Evolutionary conservation across 1,140 invertebrate species (phyloP).

Genomic region (Acromyrmex heyeri): DNA sequence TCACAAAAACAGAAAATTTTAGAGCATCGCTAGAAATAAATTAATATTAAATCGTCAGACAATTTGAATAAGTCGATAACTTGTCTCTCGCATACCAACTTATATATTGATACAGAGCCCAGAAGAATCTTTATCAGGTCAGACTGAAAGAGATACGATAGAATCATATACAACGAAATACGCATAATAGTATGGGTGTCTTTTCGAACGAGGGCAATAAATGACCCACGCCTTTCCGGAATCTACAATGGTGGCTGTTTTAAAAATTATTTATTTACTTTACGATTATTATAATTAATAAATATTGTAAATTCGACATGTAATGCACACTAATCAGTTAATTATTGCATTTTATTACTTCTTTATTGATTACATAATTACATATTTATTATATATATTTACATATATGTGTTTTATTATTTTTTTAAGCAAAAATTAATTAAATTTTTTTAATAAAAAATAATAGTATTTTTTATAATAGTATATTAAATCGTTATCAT

Average conservation of each 20-base stretch:
- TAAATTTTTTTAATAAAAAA: not conserved
- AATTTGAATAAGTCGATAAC: constrained; percentile 72
- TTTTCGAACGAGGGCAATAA: constrained; percentile 75
- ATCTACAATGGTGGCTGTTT: constrained; percentile 39
- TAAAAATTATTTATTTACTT: constrained; percentile 48
- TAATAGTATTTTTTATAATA: not conserved
- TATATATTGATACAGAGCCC: not conserved
- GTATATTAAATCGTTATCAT: not conserved
- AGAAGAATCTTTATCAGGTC: constrained; percentile 81
- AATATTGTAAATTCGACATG: not conserved
- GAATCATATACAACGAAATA: constrained; percentile 56
- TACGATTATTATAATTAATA: constrained; percentile 4
- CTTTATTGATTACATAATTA: not conserved
- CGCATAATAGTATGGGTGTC: constrained; percentile 71
- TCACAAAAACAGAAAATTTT: not conserved
- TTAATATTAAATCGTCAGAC: constrained; percentile 71
- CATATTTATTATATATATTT: not conserved
- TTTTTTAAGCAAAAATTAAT: not conserved
- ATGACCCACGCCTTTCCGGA: constrained; percentile 76
- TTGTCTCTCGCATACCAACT: constrained; percentile 16
- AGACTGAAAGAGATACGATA: constrained; percentile 77
- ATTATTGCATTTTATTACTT: not conserved
- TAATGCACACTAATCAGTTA: not conserved
- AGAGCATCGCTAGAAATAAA: constrained; percentile 35
- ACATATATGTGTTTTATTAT: not conserved